Percentiles rank a stretch among this genome's conserved stretches.
phyloP scores from a whole-genome alignment of 2,113 vertebrate genomes.

The Mobula hypostoma region DNA sequence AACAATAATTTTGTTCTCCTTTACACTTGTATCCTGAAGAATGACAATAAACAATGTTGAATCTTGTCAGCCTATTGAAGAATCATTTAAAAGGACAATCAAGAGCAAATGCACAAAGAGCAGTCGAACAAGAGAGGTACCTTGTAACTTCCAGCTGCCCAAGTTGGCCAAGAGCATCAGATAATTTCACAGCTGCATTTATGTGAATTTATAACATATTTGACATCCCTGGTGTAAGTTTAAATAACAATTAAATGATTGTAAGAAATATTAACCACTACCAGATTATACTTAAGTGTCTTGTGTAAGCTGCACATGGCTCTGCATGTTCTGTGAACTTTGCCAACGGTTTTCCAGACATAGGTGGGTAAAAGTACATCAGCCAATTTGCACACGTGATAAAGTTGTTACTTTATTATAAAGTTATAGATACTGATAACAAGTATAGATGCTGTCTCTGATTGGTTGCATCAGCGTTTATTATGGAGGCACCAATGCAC shows the following conservation, averaged over 20 bases:
- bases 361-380: neutral
- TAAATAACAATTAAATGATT: constrained; percentile 12
- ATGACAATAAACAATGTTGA: too few relatives aligned
- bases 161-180: neutral
- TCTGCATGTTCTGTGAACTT: neutral
- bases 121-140: neutral
- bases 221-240: neutral
- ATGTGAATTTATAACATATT: neutral
- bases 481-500: too few relatives aligned
- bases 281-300: constrained; percentile 4
- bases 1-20: too few relatives aligned
- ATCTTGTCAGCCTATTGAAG: neutral
- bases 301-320: constrained; percentile 3
- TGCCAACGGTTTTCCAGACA: neutral
- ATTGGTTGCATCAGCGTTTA: too few relatives aligned
- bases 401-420: neutral
- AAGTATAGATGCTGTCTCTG: too few relatives aligned
- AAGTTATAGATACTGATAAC: too few relatives aligned
- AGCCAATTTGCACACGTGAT: neutral
- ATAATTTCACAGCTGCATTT: neutral
- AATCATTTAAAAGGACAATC: neutral
- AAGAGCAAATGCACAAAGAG: neutral
- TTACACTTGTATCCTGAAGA: too few relatives aligned
- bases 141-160: constrained; percentile 16
- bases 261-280: constrained; percentile 27